These are phyloP conservation scores for Calliopum simillimum DNA, from an alignment of 2,888 invertebrate species.

Conservation along the genomic window DNA sequence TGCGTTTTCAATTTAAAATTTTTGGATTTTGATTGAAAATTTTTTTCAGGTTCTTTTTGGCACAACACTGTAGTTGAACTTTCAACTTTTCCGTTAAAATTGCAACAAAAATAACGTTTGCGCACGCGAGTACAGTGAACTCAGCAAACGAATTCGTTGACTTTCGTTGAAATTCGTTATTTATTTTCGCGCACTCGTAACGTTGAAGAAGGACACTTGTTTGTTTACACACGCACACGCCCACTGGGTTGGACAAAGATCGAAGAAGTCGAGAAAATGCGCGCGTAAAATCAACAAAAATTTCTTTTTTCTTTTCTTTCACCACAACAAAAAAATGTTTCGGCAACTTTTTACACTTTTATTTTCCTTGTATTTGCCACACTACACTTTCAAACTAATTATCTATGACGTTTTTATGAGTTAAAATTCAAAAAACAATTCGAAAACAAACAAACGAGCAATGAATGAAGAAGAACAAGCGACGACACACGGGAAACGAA, in stretches of 20 bases:
- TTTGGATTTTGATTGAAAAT: neutral
- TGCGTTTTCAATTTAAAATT: neutral
- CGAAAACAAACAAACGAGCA: neutral
- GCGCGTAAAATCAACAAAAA: neutral
- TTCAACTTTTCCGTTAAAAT: conserved; percentile 17
- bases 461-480: conserved; percentile 28
- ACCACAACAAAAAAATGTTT: neutral
- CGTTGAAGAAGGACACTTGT: conserved; percentile 33
- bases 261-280: neutral
- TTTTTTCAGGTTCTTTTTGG: conserved; percentile 37
- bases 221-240: conserved; percentile 41
- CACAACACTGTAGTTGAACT: conserved; percentile 26
- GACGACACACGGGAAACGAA: conserved; percentile 30
- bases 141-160: conserved; percentile 12
- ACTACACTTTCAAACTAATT: neutral
- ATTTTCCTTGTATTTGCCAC: neutral
- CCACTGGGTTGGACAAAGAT: conserved; percentile 8
- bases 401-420: neutral
- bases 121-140: conserved; percentile 46
- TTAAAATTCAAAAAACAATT: neutral
- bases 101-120: conserved; percentile 13
- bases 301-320: neutral
- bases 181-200: conserved; percentile 14
- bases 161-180: too few relatives aligned
- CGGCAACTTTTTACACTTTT: neutral